Evolutionary conservation across 2,888 invertebrate genomes (phyloP).

Genomic region (Habroteleia sp.): DNA sequence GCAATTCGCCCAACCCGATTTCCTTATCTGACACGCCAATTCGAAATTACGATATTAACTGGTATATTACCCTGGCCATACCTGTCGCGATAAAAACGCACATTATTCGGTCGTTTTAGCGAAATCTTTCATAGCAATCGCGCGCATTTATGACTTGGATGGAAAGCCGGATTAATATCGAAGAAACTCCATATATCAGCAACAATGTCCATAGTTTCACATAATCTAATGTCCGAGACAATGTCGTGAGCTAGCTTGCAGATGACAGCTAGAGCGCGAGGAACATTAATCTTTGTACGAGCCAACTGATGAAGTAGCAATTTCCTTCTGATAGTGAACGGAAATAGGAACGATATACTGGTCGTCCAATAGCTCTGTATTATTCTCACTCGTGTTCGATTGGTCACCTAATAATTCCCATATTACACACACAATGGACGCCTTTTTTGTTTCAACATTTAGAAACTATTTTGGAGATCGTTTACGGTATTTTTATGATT

Average conservation of each 20-base stretch:
- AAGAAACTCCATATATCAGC: slow-evolving; percentile 61
- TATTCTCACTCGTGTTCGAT: slow-evolving; percentile 54
- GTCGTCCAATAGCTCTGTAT: slow-evolving; percentile 68
- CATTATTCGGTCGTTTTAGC: slow-evolving; percentile 29
- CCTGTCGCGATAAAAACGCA: slow-evolving; percentile 40
- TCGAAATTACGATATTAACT: slow-evolving; percentile 50
- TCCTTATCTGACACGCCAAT: slow-evolving; percentile 53
- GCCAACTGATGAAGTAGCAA: slow-evolving; percentile 78
- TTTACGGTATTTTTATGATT: too few relatives aligned
- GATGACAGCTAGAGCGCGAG: slow-evolving; percentile 64
- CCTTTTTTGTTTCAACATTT: neutral
- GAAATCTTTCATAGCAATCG: slow-evolving; percentile 27
- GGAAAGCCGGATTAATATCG: slow-evolving; percentile 47
- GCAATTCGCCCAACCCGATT: slow-evolving; percentile 27
- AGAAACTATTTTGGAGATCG: too few relatives aligned
- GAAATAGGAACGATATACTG: slow-evolving; percentile 78
- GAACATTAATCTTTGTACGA: slow-evolving; percentile 70
- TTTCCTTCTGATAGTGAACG: slow-evolving; percentile 78
- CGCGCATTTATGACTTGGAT: slow-evolving; percentile 45
- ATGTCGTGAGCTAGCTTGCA: slow-evolving; percentile 59
- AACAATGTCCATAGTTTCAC: slow-evolving; percentile 60
- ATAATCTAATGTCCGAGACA: slow-evolving; percentile 63
- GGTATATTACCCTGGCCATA: slow-evolving; percentile 24
- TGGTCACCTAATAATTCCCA: slow-evolving; percentile 50
- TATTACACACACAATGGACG: slow-evolving; percentile 22